Base-by-base conservation (phyloP, 64 coral and sea anemone species). In the Pocillopora damicornis region DNA sequence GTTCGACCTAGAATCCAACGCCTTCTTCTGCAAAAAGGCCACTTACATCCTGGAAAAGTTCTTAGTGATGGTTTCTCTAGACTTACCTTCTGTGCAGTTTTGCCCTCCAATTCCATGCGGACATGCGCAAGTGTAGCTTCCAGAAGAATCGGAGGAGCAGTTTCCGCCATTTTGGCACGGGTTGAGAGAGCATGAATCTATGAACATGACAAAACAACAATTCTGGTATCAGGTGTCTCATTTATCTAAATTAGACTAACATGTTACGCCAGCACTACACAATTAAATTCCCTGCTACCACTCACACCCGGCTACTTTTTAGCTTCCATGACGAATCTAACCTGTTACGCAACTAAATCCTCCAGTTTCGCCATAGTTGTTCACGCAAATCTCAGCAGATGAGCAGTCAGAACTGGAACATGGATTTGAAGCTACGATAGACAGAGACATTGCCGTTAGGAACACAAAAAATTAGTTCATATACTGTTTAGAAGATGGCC, bases 121-220 rank as follows among this genome's bases (percentile, higher is more conserved):
- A 75, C 89, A 90, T 63, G 51, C 18, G 15, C 89, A 90, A 13
- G 22, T 90, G 79, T 90, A 90, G 16, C 76, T 35, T 14, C 73
- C 59, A 63, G 37, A 22, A 51, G 18, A 18, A 68, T 82, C n/a
- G 59, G 62, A 45, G 7, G 73, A 58, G 83, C 89, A 90, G 18
- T 66, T 90, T 16, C 89, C 89, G 35, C 69, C 89, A 84, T 90
- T 90, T 71, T 80, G 16, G 80, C 89, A 90, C 37, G 89, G 89
- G 5, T 66, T 60, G 10, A 79, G 22, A 23, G 77, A 79, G 30
- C 77, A 79, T 4, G 20, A 20, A 60, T 79, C 77, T 79, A 58
- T 26, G 22, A 25, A 26, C 22, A 23, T 1, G 25, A 71, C 7
- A 26, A 71, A 71, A 11, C 67, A 26, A 71, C 20, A 71, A 71